A percentile compares a stretch with the other conserved stretches of the same genome.
phyloP scores from a whole-genome alignment of 2,888 invertebrate species.

The Zaprionus obscuricornis region DNA sequence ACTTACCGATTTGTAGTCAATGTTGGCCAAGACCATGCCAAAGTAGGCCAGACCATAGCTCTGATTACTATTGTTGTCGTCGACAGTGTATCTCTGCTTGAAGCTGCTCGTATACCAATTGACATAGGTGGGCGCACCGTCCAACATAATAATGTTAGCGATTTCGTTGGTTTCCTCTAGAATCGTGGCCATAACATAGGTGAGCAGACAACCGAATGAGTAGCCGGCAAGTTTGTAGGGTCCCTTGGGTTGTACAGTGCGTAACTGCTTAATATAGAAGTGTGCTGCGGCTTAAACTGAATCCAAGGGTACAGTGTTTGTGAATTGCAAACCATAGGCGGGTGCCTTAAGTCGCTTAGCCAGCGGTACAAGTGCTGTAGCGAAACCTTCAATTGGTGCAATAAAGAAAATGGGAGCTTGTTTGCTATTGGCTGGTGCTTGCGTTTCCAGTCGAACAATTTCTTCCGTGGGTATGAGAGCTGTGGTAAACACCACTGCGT shows the following conservation, averaged over 20 bases:
- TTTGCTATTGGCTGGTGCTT: constrained; percentile 84
- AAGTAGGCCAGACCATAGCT: constrained; percentile 92
- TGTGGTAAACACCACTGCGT: constrained; percentile 82
- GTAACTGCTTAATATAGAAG: constrained; percentile 90
- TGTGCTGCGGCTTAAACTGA: constrained; percentile 89
- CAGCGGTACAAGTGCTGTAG: constrained; percentile 88
- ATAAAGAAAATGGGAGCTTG: constrained; percentile 86
- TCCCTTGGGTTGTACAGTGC: constrained; percentile 89
- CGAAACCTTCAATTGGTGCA: constrained; percentile 96
- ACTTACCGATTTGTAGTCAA: constrained; percentile 89
- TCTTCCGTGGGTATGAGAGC: constrained; percentile 91
- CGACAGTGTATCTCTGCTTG: constrained; percentile 83
- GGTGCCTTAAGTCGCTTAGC: constrained; percentile 89
- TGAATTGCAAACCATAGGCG: constrained; percentile 95
- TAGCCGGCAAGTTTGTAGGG: constrained; percentile 97
- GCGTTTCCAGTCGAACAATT: constrained; percentile 88
- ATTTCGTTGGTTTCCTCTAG: constrained; percentile 86
- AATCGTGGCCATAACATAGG: constrained; percentile 96
- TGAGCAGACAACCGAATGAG: constrained; percentile 97
- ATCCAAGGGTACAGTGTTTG: constrained; percentile 88
- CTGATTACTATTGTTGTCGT: constrained; percentile 86
- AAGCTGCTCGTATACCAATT: constrained; percentile 89
- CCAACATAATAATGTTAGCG: constrained; percentile 88
- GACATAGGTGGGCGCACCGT: constrained; percentile 94
- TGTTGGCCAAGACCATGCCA: constrained; percentile 90